phyloP scores from a whole-genome alignment of 1,140 invertebrate species.

The Drosophila prosaltans region DNA sequence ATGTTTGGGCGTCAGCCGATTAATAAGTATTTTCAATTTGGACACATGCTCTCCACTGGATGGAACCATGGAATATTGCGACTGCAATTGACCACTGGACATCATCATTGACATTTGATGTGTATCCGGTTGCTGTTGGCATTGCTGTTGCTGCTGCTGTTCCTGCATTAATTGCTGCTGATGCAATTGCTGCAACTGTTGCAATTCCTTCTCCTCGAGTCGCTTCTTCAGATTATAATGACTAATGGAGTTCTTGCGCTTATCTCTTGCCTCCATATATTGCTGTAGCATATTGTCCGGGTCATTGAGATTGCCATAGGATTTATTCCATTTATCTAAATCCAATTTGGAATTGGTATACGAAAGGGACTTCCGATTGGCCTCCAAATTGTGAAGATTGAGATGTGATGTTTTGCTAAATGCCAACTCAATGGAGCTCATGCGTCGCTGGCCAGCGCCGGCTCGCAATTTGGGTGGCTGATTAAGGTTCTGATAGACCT shows the following conservation, averaged over 20 bases:
- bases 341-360: constrained; percentile 82
- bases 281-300: constrained; percentile 81
- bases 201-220: constrained; percentile 64
- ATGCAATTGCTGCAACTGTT: constrained; percentile 72
- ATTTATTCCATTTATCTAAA: constrained; percentile 80
- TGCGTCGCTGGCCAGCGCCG: constrained; percentile 65
- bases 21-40: constrained; percentile 76
- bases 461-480: constrained; percentile 74
- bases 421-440: constrained; percentile 82
- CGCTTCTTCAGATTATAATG: constrained; percentile 73
- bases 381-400: constrained; percentile 79
- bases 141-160: constrained; percentile 42
- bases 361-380: constrained; percentile 76
- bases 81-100: constrained; percentile 45
- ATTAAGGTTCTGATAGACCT: constrained; percentile 81
- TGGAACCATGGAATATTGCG: constrained; percentile 69
- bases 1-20: constrained; percentile 81
- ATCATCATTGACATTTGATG: constrained; percentile 48
- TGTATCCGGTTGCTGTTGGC: constrained; percentile 34
- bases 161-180: constrained; percentile 57
- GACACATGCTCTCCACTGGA: constrained; percentile 65
- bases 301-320: constrained; percentile 71
- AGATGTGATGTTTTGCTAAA: constrained; percentile 81
- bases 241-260: constrained; percentile 77
- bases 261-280: constrained; percentile 79